phyloP scores from a whole-genome alignment of 2,888 invertebrate species.

The Tinea pellionella region DNA sequence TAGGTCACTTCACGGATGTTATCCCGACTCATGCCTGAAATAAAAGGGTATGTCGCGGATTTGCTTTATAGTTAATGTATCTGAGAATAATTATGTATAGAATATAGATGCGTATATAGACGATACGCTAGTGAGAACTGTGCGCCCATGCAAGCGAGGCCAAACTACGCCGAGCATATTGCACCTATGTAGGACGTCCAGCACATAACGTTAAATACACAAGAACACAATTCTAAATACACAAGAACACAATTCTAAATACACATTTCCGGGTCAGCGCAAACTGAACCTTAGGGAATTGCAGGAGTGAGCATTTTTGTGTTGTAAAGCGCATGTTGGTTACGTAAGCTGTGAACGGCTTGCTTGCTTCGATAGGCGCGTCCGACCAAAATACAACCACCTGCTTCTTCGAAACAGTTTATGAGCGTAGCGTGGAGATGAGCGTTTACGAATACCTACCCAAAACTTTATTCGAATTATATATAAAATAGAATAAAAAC shows the following conservation, averaged over 20 bases:
- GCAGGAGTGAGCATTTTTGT: no score
- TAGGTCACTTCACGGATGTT: no score
- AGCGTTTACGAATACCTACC: background rate
- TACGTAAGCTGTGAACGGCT: background rate
- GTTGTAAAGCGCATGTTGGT: background rate
- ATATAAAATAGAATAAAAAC: no score
- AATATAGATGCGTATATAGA: background rate
- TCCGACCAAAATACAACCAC: conserved; percentile 65
- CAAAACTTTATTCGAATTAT: no score
- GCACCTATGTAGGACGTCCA: conserved; percentile 1
- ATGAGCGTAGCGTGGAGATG: background rate
- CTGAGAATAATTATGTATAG: background rate
- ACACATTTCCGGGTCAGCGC: background rate
- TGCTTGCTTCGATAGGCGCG: conserved; percentile 19
- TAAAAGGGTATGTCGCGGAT: no score
- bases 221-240: background rate
- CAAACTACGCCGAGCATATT: background rate
- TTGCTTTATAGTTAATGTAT: no score
- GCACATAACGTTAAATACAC: conserved; percentile 3
- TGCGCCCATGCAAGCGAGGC: background rate
- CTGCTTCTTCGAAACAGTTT: conserved; percentile 26
- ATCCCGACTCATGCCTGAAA: no score
- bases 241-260: background rate
- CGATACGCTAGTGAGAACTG: background rate
- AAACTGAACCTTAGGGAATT: no score